Base-by-base conservation (phyloP, 1,140 invertebrate genomes). In the Bombus sylvicola region DNA sequence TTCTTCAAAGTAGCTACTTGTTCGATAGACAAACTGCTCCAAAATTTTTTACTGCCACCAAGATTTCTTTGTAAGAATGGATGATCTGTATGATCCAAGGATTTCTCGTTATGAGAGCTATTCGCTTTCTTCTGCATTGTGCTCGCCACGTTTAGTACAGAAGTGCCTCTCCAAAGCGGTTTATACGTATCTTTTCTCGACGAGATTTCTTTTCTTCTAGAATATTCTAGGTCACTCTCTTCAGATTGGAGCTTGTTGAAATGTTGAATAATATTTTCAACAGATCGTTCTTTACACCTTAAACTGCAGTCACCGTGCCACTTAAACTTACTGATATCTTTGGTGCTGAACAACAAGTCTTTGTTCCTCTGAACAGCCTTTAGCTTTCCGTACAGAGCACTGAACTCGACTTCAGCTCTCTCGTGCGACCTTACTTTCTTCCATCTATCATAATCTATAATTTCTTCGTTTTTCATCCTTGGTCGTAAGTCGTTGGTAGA, bases 381-480 rank as follows among this genome's bases (percentile, higher is more conserved):
- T 6, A 99, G 94, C 94, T 98, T 98, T 68, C 95, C 95, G 88
- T 98, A 97, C 41, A 99, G 94, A 81, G 96, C 95, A 84, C 97
- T 96, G 71, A 99, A 94, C 93, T 99, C 98, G 92, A 97, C 96
- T 93, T 98, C 97, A 5, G 97, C 97, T 88, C 97, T 96, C 94
- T 98, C 97, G 85, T 97, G 97, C n/a, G 96, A 96, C 83, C 98
- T 94, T 37, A 98, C 96, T 93, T 97, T 96, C 93, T 97, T 98
- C 98, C 98, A 98, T 68, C 97, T 96, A 91, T 98, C 98, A 93
- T 97, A 98, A 95, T 98, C 98, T 88, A 98, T 97, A 41, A 98
- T 97, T 91, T 98, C 97, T 92, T 98, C 97, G 90, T 97, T 96
- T 93, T 96, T 97, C 91, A 96, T 94, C 90, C 97, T 95, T 6